Evolutionary conservation across 2,113 vertebrate species (phyloP), one percentile per base, ranked within the genome.

Genomic region (Eurypyga helias): DNA sequence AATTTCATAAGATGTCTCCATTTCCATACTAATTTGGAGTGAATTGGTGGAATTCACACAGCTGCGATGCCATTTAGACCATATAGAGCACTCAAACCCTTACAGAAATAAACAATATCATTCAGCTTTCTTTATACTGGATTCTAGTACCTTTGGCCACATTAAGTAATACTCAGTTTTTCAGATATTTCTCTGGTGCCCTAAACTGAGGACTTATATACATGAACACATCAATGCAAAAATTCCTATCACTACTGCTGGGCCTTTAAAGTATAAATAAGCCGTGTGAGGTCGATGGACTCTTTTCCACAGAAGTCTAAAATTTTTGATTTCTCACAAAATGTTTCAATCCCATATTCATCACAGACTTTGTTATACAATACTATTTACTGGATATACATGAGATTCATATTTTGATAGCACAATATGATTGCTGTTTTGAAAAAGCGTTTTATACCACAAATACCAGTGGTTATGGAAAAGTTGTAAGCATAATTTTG

Each of bases 11-110:
- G 29, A 38, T 29, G 3, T 23, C 43, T 92, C 51, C 21, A 55
- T 87, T 95, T 94, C 67, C 15, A 7, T n/a, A 75, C 51, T 79
- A 71, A 94, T 94, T 93, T 86, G 75, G 34, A 89, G 80, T 67
- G 41, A 81, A 64, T 90, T 71, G 21, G 17, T 81, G 52, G 38
- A 81, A 82, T 36, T 71, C 55, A 41, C 29, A 51, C 9, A 61
- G 43, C 14, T 83, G 21, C 4, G 6, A 64, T 78, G 23, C 29
- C 29, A 25, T 64, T 85, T 60, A 85, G 29, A 71, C 25, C 6
- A 1, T 11, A 52, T 0, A 45, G 31, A 72, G 46, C 52, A 62
- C 62, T 88, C 75, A 79, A 62, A 69, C 3, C 7, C 36, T 79
- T 61, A 57, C 34, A n/a, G 62, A 76, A 87, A 85, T 48, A 76